phyloP scores from a whole-genome alignment of 1,140 invertebrate genomes.

The Drosophila kanapiae region DNA sequence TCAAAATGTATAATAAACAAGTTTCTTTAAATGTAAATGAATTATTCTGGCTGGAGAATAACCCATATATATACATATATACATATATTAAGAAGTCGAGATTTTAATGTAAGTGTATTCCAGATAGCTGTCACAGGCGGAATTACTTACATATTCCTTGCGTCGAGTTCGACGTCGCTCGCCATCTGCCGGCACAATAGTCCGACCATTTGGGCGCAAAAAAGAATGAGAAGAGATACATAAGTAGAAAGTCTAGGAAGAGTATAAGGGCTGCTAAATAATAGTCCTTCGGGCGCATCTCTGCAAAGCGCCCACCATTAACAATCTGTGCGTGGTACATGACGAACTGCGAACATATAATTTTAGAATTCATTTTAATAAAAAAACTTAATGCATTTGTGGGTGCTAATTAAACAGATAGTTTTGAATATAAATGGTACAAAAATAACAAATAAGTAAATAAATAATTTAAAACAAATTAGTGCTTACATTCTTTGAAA shows the following conservation, averaged over 20 bases:
- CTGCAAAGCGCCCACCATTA: conserved; percentile 63
- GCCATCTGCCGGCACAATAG: conserved; percentile 41
- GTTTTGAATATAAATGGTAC: not conserved
- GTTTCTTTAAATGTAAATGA: too few species aligned
- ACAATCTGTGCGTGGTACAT: conserved; percentile 74
- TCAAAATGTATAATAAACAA: too few species aligned
- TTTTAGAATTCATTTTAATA: not conserved
- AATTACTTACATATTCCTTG: not conserved
- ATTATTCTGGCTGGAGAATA: too few species aligned
- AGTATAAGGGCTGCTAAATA: conserved; percentile 53
- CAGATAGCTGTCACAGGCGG: too few species aligned
- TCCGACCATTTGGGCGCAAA: conserved; percentile 52
- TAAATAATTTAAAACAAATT: too few species aligned
- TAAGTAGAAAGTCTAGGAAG: conserved; percentile 59
- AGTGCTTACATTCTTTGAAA: not conserved
- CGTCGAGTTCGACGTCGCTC: not conserved
- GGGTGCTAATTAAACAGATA: not conserved
- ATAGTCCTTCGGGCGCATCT: conserved; percentile 59
- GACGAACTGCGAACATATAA: conserved; percentile 44
- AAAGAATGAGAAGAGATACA: conserved; percentile 55
- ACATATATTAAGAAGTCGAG: too few species aligned
- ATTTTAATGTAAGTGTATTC: too few species aligned
- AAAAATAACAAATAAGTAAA: not conserved
- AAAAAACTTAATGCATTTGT: too few species aligned
- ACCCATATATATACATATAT: too few species aligned